Base-by-base conservation (phyloP, 1,140 invertebrate species). In the Psilanteris sp. region DNA sequence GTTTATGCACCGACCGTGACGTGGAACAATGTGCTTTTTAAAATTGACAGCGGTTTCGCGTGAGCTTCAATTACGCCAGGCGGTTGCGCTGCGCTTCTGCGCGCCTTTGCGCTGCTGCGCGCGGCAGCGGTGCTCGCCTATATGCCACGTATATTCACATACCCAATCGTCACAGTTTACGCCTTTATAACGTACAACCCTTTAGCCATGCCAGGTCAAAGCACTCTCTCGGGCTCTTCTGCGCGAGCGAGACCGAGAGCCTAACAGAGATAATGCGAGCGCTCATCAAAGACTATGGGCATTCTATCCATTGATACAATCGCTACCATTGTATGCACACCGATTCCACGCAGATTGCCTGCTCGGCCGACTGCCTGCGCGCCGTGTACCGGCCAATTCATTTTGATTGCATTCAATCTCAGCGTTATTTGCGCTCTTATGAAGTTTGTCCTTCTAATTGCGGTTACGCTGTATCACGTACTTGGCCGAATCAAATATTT, bases 1-100 rank as follows among this genome's bases (percentile, higher is more conserved):
- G 52, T 70, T 70, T 70, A 70, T 52, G 57, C 57, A 70, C 18
- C 27, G 46, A 76, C 64, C 73, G 57, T 76, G 54, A 77, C 78
- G 55, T 62, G 67, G 77, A 79, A 78, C 77, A 78, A 77, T 74
- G 66, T 73, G 66, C 52, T 54, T 71, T 71, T 70, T 70, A 73
- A 62, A 71, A 74, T 68, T 66, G 74, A 52, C 79, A 70, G 73
- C 79, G 81, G 81, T 78, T 79, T 78, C 77, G 52, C 68, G 48
- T 67, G 54, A 66, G 50, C 75, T 62, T 72, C 70, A 78, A 70
- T 71, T 77, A 71, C 52, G 52, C 24, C 52, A 64, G 57, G 32
- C 71, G 55, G 62, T 57, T 72, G 68, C 26, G 16, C 68, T 39
- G 67, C 67, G 66, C 46, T 68, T 39, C 41, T 59, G 44, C 54